Percentiles rank a stretch among this genome's conserved stretches.
Conservation (phyloP, 2,113 vertebrate species). For the Alligator mississippiensis region DNA sequence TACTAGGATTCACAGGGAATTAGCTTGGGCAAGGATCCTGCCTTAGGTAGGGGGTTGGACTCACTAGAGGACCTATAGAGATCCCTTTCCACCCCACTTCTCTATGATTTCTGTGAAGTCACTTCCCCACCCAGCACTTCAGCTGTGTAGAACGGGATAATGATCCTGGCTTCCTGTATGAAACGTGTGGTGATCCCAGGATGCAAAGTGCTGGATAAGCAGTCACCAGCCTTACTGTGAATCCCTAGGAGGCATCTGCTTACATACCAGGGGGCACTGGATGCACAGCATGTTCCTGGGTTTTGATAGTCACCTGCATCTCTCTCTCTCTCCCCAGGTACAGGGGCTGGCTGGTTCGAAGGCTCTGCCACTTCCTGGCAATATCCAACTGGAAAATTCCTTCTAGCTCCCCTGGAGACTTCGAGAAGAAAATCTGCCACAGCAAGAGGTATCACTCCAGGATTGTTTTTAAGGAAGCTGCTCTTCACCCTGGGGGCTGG, state of each 20-base stretch:
- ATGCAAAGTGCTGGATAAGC: not conserved
- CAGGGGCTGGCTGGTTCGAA: conserved; percentile 82
- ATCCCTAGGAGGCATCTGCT: no score
- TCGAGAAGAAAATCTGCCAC: conserved; percentile 42
- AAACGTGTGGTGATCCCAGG: not conserved
- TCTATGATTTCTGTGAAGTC: not conserved
- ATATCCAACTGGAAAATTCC: conserved; percentile 55
- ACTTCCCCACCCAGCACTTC: not conserved
- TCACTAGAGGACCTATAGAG: no score
- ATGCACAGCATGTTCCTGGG: not conserved
- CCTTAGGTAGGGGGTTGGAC: not conserved
- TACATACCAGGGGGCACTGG: no score
- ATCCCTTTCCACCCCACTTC: no score
- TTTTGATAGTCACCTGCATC: fast-evolving
- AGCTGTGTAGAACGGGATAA: not conserved
- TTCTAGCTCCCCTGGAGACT: not conserved
- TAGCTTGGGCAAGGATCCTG: no score
- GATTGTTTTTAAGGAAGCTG: not conserved
- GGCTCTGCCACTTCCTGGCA: conserved; percentile 71
- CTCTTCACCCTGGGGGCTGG: not conserved
- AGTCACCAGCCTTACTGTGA: not conserved
- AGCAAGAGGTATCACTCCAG: conserved; percentile 58
- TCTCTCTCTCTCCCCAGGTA: conserved; percentile 68
- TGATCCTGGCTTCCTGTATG: not conserved
- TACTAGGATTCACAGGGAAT: no score